These are phyloP conservation scores for Lasioglossum vierecki DNA, from an alignment of 2,888 invertebrate genomes.

Conservation along the genomic window DNA sequence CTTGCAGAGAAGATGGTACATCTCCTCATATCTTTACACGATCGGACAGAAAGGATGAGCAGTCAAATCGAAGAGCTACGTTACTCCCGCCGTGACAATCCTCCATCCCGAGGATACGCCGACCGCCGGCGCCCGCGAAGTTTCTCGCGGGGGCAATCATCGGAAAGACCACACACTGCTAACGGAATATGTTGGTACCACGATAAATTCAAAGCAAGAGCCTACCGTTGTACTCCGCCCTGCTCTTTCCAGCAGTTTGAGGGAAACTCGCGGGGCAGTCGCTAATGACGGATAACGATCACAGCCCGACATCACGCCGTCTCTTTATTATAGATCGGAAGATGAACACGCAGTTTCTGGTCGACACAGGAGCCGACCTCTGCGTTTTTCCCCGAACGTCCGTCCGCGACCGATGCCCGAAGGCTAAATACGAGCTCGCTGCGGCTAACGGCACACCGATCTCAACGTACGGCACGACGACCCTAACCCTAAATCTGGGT, in stretches of 20 bases:
- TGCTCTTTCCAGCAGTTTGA: not conserved
- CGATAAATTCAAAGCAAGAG: not conserved
- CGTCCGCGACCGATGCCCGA: not conserved
- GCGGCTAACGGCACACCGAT: conserved; percentile 16
- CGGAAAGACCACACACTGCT: not conserved
- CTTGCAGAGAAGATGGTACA: not conserved
- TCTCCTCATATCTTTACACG: not conserved
- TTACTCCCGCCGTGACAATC: not conserved
- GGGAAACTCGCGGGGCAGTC: not conserved
- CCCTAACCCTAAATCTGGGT: not conserved
- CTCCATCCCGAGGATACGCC: not conserved
- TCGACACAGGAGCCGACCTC: conserved; percentile 23
- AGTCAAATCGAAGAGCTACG: not conserved
- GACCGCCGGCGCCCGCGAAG: not conserved
- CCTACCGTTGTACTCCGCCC: not conserved
- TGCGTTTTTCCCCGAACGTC: conserved; percentile 1
- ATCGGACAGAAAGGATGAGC: not conserved
- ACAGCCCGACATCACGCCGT: not conserved
- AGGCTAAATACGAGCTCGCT: not conserved
- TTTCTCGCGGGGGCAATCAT: not conserved
- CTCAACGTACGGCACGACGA: not conserved
- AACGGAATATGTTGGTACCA: not conserved
- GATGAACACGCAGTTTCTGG: conserved; percentile 3
- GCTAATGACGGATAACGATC: conserved; percentile 1
- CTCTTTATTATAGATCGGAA: not conserved